These are phyloP conservation scores for Pseudanteris insignis DNA, from an alignment of 2,888 invertebrate species.

Conservation along the genomic window DNA sequence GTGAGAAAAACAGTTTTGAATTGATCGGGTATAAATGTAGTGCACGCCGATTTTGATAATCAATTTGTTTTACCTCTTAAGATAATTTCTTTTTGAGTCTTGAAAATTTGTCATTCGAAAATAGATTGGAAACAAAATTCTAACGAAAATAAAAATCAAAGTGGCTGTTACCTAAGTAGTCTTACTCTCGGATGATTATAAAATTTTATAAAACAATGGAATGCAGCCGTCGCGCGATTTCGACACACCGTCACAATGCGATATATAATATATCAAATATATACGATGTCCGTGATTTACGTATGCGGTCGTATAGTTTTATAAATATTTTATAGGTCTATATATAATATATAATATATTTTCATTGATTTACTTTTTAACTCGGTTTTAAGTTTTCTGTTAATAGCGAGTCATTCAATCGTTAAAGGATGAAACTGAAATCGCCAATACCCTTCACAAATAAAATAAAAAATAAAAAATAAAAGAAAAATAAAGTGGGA, in stretches of 20 bases:
- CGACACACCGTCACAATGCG: slow-evolving; percentile 60
- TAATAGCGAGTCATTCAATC: slow-evolving; percentile 23
- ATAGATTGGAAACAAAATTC: too few species aligned
- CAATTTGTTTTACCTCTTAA: too few species aligned
- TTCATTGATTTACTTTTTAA: slow-evolving; percentile 31
- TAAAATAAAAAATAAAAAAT: slow-evolving; percentile 21
- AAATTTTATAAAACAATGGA: slow-evolving; percentile 63
- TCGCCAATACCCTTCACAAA: too few species aligned
- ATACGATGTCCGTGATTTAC: slow-evolving; percentile 52
- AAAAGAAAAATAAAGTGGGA: too few species aligned
- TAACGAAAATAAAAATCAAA: slow-evolving; percentile 16
- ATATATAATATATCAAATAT: slow-evolving; percentile 63
- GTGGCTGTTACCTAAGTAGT: slow-evolving; percentile 46
- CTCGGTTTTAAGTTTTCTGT: slow-evolving; percentile 23
- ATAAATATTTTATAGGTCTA: slow-evolving; percentile 42
- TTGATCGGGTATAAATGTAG: too few species aligned
- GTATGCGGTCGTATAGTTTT: slow-evolving; percentile 43
- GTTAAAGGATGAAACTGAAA: too few species aligned
- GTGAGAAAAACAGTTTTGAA: too few species aligned
- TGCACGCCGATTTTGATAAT: too few species aligned
- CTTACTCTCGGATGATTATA: slow-evolving; percentile 58
- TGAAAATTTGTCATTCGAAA: too few species aligned
- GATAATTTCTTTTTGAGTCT: too few species aligned
- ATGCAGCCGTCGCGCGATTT: slow-evolving; percentile 58
- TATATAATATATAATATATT: slow-evolving; percentile 35